phyloP scores from a whole-genome alignment of 2,113 vertebrate genomes.

The Macrotis lagotis region DNA sequence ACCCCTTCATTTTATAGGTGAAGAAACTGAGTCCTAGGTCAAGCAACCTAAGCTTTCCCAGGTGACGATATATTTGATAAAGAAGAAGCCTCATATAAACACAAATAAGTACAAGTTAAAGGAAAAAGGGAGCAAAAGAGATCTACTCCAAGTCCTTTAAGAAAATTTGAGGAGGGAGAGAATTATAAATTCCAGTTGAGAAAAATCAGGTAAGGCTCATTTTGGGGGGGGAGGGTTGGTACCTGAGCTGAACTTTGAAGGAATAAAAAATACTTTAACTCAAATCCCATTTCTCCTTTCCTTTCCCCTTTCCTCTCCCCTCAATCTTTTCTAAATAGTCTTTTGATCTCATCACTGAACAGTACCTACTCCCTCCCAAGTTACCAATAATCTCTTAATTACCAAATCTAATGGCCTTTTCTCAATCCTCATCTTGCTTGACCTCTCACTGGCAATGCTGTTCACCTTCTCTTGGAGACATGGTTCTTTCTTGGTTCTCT shows the following conservation, averaged over 20 bases:
- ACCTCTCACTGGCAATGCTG: not conserved
- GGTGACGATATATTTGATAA: too few relatives aligned
- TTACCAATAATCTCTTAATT: not conserved
- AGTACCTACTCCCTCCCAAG: not conserved
- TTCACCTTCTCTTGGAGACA: not conserved
- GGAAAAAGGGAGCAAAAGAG: not conserved
- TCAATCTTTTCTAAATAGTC: not conserved
- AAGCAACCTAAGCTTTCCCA: too few relatives aligned
- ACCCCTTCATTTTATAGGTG: not conserved
- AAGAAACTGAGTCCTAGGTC: not conserved
- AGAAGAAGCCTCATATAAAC: not conserved
- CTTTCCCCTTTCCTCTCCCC: not conserved
- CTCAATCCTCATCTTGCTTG: not conserved
- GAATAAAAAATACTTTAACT: not conserved
- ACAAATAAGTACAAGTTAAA: not conserved
- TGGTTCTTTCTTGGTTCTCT: not conserved
- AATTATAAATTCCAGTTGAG: not conserved
- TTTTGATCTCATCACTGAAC: not conserved
- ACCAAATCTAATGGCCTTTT: not conserved
- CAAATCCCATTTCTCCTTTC: not conserved
- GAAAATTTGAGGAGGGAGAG: not conserved
- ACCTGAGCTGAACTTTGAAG: not conserved
- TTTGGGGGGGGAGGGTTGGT: not conserved
- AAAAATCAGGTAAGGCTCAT: not conserved
- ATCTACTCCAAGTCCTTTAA: not conserved